Evolutionary conservation across 1,140 invertebrate species (phyloP).

Genomic region (Triops cancriformis): DNA sequence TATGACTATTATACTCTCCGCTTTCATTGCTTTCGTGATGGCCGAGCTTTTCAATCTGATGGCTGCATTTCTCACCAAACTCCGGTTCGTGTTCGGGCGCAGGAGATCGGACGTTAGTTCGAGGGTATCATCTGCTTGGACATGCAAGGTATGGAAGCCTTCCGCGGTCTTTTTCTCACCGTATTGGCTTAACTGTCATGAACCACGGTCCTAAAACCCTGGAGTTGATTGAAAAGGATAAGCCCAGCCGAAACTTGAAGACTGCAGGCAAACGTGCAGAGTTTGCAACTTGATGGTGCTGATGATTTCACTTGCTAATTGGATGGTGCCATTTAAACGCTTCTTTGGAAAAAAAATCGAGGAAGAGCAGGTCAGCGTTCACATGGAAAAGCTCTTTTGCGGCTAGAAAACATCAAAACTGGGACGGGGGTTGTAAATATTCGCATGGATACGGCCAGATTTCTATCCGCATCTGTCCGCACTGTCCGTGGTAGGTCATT

Average conservation of each 20-base stretch:
- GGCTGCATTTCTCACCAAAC: too few relatives aligned
- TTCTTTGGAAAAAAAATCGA: not conserved
- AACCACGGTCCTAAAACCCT: not conserved
- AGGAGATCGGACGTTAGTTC: too few relatives aligned
- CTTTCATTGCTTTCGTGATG: not conserved
- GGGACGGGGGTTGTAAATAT: not conserved
- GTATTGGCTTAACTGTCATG: not conserved
- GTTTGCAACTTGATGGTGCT: not conserved
- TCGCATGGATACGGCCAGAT: not conserved
- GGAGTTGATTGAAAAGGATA: not conserved
- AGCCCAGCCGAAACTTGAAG: not conserved
- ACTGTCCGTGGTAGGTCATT: too few relatives aligned
- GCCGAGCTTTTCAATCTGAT: too few relatives aligned
- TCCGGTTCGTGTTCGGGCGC: too few relatives aligned
- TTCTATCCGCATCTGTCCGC: too few relatives aligned
- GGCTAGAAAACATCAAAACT: not conserved
- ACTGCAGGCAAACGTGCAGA: not conserved
- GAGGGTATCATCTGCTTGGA: too few relatives aligned
- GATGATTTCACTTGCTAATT: constrained; percentile 4
- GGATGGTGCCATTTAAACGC: not conserved
- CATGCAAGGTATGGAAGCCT: not conserved
- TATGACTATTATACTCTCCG: not conserved
- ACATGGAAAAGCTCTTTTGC: not conserved
- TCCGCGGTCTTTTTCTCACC: not conserved
- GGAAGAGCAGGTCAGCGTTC: not conserved